A percentile compares a stretch with the other conserved stretches of the same genome.
phyloP scores from a whole-genome alignment of 1,140 invertebrate genomes.

The Drosophila albomicans region DNA sequence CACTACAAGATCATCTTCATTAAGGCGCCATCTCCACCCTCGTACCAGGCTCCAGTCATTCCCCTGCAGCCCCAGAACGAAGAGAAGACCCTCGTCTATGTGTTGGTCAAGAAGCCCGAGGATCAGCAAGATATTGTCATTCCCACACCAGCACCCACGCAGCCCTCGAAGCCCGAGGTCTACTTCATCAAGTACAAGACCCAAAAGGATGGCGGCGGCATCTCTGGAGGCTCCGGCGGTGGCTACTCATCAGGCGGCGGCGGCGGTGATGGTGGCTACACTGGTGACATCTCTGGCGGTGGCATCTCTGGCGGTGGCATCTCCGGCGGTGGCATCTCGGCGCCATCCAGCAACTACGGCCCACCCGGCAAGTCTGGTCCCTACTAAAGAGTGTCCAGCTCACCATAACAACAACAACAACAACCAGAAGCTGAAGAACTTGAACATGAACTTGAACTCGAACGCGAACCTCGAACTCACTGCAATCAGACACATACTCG shows the following conservation, averaged over 20 bases:
- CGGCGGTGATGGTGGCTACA: conserved; percentile 74
- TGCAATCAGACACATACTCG: conserved; percentile 54
- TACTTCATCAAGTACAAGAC: conserved; percentile 95
- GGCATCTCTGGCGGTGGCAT: conserved; percentile 84
- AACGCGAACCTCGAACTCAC: conserved; percentile 59
- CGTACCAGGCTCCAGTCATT: conserved; percentile 90
- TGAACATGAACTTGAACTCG: conserved; percentile 24
- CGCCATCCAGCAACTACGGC: conserved; percentile 88
- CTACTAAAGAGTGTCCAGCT: conserved; percentile 63
- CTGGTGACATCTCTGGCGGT: conserved; percentile 78
- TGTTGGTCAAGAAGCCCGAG: conserved; percentile 93
- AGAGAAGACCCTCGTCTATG: conserved; percentile 95
- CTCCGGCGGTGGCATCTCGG: conserved; percentile 78
- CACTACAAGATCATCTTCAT: conserved; percentile 96
- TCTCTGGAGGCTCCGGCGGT: conserved; percentile 78
- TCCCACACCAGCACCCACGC: conserved; percentile 90
- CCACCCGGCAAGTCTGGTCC: conserved; percentile 86
- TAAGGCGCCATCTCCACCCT: conserved; percentile 92
- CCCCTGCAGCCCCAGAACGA: conserved; percentile 91
- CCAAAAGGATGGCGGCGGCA: conserved; percentile 87
- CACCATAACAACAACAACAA: background rate
- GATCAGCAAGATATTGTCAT: conserved; percentile 91
- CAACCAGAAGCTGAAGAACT: background rate
- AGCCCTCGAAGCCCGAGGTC: conserved; percentile 93
- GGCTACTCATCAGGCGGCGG: conserved; percentile 82